Conservation (phyloP, 2,797 vertebrate genomes). For the Anguilla pacifica region DNA sequence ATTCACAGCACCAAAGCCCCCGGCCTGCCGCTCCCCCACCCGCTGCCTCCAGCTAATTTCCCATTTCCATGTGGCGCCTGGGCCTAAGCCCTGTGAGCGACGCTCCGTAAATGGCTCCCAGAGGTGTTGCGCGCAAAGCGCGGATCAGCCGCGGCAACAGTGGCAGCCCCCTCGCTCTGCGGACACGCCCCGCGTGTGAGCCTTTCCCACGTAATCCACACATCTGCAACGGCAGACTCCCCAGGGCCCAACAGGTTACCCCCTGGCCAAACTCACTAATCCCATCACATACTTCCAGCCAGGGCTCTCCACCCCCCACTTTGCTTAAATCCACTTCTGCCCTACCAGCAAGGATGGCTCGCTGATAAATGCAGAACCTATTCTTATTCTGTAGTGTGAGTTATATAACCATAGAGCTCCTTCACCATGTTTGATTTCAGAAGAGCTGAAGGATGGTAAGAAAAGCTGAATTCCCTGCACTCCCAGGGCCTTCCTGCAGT, state of each 20-base stretch:
- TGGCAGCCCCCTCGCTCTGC: conserved; percentile 32
- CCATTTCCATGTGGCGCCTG: conserved; percentile 64
- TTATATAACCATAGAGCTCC: neutral
- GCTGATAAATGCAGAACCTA: neutral
- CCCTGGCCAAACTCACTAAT: conserved; percentile 35
- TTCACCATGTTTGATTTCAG: neutral
- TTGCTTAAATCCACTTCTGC: neutral
- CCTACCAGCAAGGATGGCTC: neutral
- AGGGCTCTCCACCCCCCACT: neutral
- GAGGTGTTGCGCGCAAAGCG: conserved; percentile 25
- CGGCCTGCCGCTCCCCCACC: conserved; percentile 41
- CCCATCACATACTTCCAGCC: conserved; percentile 23
- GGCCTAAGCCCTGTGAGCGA: conserved; percentile 62
- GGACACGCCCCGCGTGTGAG: conserved; percentile 42
- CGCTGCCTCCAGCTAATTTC: conserved; percentile 60
- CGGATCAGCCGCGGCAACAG: conserved; percentile 44
- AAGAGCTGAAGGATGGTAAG: conserved; percentile 1
- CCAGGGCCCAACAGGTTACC: conserved; percentile 64
- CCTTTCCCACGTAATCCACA: conserved; percentile 52
- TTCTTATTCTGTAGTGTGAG: too few species aligned
- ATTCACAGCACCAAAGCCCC: conserved; percentile 40
- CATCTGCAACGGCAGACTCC: conserved; percentile 60
- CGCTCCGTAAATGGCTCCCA: conserved; percentile 55
- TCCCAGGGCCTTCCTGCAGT: neutral
- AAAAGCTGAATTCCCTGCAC: neutral